These are phyloP conservation scores for Ophion ellenae DNA, from an alignment of 2,888 invertebrate species.

Conservation along the genomic window DNA sequence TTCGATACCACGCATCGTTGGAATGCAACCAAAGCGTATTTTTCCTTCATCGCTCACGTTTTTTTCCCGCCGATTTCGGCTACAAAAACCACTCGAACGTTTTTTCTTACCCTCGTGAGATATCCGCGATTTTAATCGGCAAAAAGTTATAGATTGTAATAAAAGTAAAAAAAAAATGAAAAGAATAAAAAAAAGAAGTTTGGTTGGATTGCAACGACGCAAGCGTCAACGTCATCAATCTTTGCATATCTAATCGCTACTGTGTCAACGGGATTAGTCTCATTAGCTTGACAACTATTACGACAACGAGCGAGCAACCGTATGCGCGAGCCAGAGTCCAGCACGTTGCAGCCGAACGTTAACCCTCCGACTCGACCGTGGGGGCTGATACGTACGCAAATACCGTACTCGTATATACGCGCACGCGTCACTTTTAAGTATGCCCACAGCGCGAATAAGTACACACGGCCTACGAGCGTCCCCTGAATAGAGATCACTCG, in stretches of 20 bases:
- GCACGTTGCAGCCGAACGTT: conserved; percentile 36
- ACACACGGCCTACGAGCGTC: conserved; percentile 3
- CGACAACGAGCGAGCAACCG: conserved; percentile 42
- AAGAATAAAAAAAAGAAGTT: no score
- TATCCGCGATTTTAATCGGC: no score
- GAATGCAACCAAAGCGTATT: no score
- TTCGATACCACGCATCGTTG: no score
- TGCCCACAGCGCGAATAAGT: conserved; percentile 8
- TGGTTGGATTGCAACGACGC: no score
- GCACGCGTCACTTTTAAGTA: conserved; percentile 24
- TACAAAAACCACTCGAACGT: no score
- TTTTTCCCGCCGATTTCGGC: no score
- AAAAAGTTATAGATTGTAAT: no score
- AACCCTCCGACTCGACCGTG: conserved; percentile 15
- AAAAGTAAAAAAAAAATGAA: neutral
- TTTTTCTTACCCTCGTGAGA: no score
- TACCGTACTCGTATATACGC: neutral
- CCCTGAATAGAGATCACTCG: neutral
- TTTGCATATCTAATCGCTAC: conserved; percentile 40
- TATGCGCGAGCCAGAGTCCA: conserved; percentile 13
- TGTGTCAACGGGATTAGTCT: conserved; percentile 44
- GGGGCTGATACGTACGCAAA: neutral
- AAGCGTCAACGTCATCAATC: neutral
- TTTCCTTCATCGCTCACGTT: no score
- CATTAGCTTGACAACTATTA: conserved; percentile 33